phyloP scores from a whole-genome alignment of 2,888 invertebrate species.

The Ochlodes sylvanus region DNA sequence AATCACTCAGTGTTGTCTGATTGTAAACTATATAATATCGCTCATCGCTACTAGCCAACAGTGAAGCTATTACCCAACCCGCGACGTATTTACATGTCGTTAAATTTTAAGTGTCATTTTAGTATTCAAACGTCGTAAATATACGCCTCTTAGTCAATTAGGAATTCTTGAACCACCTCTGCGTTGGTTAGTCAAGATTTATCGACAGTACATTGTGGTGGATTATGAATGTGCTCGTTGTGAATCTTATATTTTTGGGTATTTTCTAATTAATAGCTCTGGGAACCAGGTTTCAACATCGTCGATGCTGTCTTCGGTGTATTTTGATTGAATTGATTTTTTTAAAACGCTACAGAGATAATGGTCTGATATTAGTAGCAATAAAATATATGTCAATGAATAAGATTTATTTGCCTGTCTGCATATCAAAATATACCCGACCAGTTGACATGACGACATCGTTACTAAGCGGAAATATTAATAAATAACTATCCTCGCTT shows the following conservation, averaged over 20 bases:
- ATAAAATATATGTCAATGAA: no score
- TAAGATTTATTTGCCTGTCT: no score
- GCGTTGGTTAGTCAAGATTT: constrained; percentile 28
- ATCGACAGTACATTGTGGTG: constrained; percentile 22
- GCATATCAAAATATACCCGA: no score
- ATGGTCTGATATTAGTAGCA: no score
- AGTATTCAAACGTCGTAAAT: constrained; percentile 36
- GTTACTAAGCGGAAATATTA: no score
- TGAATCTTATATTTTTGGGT: constrained; percentile 7
- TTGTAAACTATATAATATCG: no score
- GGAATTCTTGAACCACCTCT: constrained; percentile 28
- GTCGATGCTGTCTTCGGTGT: background rate
- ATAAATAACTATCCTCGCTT: no score
- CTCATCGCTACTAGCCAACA: background rate
- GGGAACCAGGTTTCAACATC: background rate
- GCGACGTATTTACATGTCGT: constrained; percentile 30
- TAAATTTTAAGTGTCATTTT: constrained; percentile 37
- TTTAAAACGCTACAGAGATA: no score
- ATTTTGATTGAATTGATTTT: background rate
- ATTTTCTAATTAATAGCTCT: constrained; percentile 5
- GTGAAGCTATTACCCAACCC: background rate
- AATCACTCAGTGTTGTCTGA: no score
- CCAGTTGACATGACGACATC: no score
- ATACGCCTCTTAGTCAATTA: constrained; percentile 38
- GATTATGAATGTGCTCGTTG: constrained; percentile 11